Base-by-base conservation (phyloP, 2,113 vertebrate species). In the Melanocharis versteri region DNA sequence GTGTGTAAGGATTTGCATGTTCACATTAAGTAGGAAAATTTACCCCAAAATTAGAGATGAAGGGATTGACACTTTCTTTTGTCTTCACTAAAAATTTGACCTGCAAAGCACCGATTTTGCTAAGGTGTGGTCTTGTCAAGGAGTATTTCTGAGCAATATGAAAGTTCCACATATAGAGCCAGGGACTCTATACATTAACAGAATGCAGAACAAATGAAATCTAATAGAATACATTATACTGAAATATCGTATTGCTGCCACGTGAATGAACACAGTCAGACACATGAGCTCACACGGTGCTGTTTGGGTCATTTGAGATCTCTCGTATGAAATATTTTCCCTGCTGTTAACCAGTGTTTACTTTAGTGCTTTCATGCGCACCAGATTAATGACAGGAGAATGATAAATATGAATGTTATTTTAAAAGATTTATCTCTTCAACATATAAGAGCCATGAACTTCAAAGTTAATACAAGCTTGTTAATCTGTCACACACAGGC, bases 391-490 rank as follows among this genome's bases (percentile, higher is more conserved):
- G 61, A 57, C 20, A 50, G 18, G 15, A 85, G 53, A 85, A 76
- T 57, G 31, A 89, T 68, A 91, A 89, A 91, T 50, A 79, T 7
- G 7, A 87, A 57, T 79, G 53, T 61, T 87, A 76, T 87, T 95
- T 93, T 71, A 69, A 87, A 87, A 93, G n/a, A 94, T 90, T 93
- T 91, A 70, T 87, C 47, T 45, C 16, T 82, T 93, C 66, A 73
- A 72, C 33, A 33, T 76, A 37, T 47, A 77, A 91, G 57, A 95
- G 11, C 31, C 48, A 35, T 19, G 20, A 89, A 68, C 23, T 72
- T 79, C 51, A 60, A 72, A 83, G 37, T 69, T 65, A 91, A 70
- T 62, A 22, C 23, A 44, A 50, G 17, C 17, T 85, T 76, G 31
- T 69, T 73, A 76, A 61, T 82, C 69, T 94, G 73, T 68, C 65